phyloP scores from a whole-genome alignment of 2,888 invertebrate species.

The Nebria salina region DNA sequence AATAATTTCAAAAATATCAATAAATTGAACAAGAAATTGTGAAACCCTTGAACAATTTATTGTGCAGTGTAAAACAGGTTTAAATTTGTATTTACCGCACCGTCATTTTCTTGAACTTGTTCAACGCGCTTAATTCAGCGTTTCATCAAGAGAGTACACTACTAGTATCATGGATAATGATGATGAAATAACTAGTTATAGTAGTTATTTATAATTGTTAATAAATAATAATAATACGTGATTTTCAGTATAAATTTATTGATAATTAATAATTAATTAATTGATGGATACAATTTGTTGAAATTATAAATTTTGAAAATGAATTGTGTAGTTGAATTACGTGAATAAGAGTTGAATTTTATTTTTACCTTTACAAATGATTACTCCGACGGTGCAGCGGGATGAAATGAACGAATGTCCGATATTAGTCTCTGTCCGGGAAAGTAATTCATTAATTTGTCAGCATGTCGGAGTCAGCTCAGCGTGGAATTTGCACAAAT shows the following conservation, averaged over 20 bases:
- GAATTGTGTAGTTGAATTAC: neutral
- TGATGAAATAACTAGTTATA: neutral
- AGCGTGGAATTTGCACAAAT: slow-evolving; percentile 39
- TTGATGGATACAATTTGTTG: neutral
- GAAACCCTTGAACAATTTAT: too few species aligned
- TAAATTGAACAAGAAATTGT: too few species aligned
- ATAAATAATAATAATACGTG: too few species aligned
- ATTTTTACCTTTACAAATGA: slow-evolving; percentile 28
- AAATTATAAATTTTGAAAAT: neutral
- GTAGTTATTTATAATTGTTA: too few species aligned
- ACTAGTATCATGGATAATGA: neutral
- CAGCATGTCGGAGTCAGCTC: slow-evolving; percentile 28
- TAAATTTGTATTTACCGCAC: neutral
- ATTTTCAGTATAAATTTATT: too few species aligned
- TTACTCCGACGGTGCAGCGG: slow-evolving; percentile 29
- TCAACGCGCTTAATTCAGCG: neutral
- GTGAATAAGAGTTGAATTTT: slow-evolving; percentile 8
- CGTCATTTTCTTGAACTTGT: neutral
- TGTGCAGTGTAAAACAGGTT: too few species aligned
- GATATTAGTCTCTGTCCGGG: slow-evolving; percentile 37
- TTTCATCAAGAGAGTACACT: neutral
- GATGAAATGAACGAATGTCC: slow-evolving; percentile 39
- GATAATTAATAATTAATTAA: too few species aligned
- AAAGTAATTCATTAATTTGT: slow-evolving; percentile 43
- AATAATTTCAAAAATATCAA: too few species aligned